phyloP scores from a whole-genome alignment of 1,140 invertebrate species.

The Cherax quadricarinatus region DNA sequence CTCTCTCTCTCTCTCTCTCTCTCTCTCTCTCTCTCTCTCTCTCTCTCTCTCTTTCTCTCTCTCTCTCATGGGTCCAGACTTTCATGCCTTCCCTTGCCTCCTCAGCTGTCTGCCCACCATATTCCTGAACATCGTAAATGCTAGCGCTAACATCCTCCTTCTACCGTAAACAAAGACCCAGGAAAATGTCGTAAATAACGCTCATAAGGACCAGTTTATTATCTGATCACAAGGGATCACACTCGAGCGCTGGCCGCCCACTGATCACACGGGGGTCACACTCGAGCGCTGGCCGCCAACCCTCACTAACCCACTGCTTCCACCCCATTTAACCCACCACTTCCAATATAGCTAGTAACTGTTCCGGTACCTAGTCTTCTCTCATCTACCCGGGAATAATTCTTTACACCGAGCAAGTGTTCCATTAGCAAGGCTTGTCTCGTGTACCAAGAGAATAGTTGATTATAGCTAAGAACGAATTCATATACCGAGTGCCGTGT shows the following conservation, averaged over 20 bases:
- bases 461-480: no score
- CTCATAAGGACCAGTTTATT: slow-evolving; percentile 47
- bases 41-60: no score
- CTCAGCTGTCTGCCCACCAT: not conserved
- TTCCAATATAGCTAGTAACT: no score
- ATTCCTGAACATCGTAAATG: slow-evolving; percentile 14
- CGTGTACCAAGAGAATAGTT: no score
- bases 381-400: no score
- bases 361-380: no score
- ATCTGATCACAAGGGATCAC: slow-evolving; percentile 36
- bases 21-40: slow-evolving; percentile 22
- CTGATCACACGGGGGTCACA: slow-evolving; percentile 32
- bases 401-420: no score
- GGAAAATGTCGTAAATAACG: slow-evolving; percentile 27
- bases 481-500: no score
- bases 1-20: slow-evolving; percentile 25
- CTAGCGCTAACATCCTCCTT: slow-evolving; percentile 22
- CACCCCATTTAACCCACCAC: no score
- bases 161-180: slow-evolving; percentile 10
- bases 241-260: not conserved
- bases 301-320: not conserved
- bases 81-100: no score
- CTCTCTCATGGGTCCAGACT: no score
- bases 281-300: not conserved
- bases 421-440: no score